Evolutionary conservation across 2,113 vertebrate species (phyloP), one percentile per base, ranked within the genome.

Genomic region (Epinephelus moara): DNA sequence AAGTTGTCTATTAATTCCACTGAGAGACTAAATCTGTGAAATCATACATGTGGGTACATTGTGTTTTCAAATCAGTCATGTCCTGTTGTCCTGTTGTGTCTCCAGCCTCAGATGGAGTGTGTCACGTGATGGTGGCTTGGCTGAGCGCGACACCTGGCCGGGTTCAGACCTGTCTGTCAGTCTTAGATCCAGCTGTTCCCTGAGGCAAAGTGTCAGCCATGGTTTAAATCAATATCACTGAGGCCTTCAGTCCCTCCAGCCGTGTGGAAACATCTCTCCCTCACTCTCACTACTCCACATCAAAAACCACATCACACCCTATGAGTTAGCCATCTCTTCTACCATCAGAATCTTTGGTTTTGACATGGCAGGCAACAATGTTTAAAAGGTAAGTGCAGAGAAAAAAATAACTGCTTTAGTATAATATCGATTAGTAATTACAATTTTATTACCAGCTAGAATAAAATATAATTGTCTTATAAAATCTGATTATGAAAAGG

Each of bases 211-310:
- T 88, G 91, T 87, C 88, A 90, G 70, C 64, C 60, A 17, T 6
- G 7, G 27, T 91, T 80, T 75, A 68, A 62, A 82, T 91, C 88
- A 89, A 30, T 55, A 82, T 78, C 61, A 78, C 25, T 19, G 23
- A 79, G 37, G 55, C 52, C 49, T 49, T 72, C 19, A 21, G 47
- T 66, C 11, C 61, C 1, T 81, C 55, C 25, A 52, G 37, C 64
- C 1, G 17, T 70, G 64, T 66, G 70, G 47, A 75, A 62, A n/a
- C 70, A 11, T 57, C 53, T 67, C 47, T 23, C 27, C 40, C 45
- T 50, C 21, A 6, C 21, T 23, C 25, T 56, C 18, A 55, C 49
- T 64, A 52, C 21, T 73, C 11, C 75, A 70, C 14, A 57, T 12
- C 37, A 21, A n/a, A 64, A 66, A 67, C 18, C 21, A 40, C 17